Evolutionary conservation across 2,888 invertebrate genomes (phyloP), one percentile per base, ranked within the genome.

Genomic region (Synanthedon myopaeformis): DNA sequence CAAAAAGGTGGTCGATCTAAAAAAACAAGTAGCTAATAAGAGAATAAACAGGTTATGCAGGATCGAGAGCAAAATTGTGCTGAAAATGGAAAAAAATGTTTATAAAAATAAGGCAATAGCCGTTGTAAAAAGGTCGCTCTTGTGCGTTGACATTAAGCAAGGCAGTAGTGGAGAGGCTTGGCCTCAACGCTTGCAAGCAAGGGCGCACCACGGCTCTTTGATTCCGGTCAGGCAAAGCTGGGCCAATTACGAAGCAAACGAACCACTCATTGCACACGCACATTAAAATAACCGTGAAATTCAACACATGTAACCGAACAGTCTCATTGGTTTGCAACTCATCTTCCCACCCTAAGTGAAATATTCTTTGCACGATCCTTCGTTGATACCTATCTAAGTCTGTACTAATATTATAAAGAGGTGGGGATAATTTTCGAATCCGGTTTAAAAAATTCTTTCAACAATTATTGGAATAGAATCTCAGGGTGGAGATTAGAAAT

Each of bases 161-260:
- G 65, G 61, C 68, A 61, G 35, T 35, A 76, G 72, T 65, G 61
- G 79, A 79, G 76, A 76, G 80, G 76, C 55, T 64, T 64, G 76
- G 69, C 75, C 79, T 79, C 67, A 74, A 72, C 62, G 65, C 70
- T 67, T 62, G 66, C 81, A 81, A 62, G 66, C 81, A 81, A 80
- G 80, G 79, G 77, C 79, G 69, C 35, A 51, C 51, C 35, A 41
- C 49, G 4, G 49, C 49, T 12, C 17, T 49, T 49, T 49, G 49
- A 49, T 23, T 49, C 49, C 23, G 49, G 49, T 49, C 49, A 49
- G 49, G 23, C 17, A 49, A 45, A 13, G 45, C 45, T 45, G 45
- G 45, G 13, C 45, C 45, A 45, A 45, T 45, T 14, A 45, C 45
- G 11, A 45, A 45, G n/a, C 45, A 14, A 45, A 14, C n/a, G 11